Evolutionary conservation across 2,888 invertebrate genomes (phyloP).

Genomic region (Parascotia fuliginaria): DNA sequence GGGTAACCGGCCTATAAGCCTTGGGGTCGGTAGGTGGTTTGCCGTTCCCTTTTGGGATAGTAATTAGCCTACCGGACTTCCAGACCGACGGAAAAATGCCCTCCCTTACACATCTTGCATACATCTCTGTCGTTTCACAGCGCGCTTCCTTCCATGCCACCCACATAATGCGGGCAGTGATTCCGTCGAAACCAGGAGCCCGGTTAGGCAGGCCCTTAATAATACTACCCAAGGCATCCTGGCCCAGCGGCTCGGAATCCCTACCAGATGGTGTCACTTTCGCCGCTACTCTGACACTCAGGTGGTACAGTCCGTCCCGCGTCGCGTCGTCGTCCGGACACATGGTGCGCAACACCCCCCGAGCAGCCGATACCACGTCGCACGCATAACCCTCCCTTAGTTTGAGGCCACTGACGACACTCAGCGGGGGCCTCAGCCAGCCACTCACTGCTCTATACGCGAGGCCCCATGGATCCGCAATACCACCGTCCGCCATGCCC

Average conservation of each 20-base stretch:
- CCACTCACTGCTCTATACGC: too few relatives aligned
- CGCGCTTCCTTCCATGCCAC: background rate
- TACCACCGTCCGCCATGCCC: too few relatives aligned
- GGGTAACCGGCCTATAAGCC: slow-evolving; percentile 44
- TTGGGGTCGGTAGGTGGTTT: slow-evolving; percentile 33
- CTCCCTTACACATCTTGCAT: slow-evolving; percentile 6
- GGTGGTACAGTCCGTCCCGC: slow-evolving; percentile 29
- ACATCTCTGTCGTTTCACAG: background rate
- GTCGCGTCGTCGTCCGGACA: slow-evolving; percentile 41
- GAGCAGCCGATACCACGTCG: too few relatives aligned
- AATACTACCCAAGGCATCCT: slow-evolving; percentile 9
- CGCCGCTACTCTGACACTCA: slow-evolving; percentile 23
- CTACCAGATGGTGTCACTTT: slow-evolving; percentile 22
- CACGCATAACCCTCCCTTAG: too few relatives aligned
- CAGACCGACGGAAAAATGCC: slow-evolving; percentile 36
- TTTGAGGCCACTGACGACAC: too few relatives aligned
- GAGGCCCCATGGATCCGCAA: too few relatives aligned
- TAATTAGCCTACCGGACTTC: slow-evolving; percentile 31
- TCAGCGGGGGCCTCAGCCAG: too few relatives aligned
- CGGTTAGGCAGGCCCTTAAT: slow-evolving; percentile 36
- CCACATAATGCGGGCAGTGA: background rate
- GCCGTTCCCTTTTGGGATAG: slow-evolving; percentile 39
- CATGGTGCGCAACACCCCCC: too few relatives aligned
- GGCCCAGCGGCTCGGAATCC: slow-evolving; percentile 7
- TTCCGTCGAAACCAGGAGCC: background rate